Evolutionary conservation across 2,113 vertebrate species (phyloP), one percentile per base, ranked within the genome.

Genomic region (Tiliqua scincoides): DNA sequence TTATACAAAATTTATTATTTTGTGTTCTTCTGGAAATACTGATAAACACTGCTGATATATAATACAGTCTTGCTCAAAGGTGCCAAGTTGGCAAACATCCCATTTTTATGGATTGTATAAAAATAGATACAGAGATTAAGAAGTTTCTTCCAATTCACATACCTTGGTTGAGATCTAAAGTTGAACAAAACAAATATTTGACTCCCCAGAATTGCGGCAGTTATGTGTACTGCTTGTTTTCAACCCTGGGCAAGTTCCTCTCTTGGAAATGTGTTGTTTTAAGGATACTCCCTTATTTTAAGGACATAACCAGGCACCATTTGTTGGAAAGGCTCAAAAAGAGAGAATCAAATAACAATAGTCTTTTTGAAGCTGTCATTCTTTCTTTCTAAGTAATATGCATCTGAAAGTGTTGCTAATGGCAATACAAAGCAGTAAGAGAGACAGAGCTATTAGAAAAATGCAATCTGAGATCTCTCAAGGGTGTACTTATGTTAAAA

Each of bases 401-500:
- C 25, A 52, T 1, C 25, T 73, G 81, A 83, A 92, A 85, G 83
- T 88, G 40, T 68, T 84, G 52, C 62, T 84, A 54, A 76, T 90
- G 35, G 1, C 85, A 3, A 52, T 89, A 32, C 87, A 93, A 87
- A 43, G 77, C 4, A n/a, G 20, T 71, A 21, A 75, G 59, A 83
- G 79, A 87, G 54, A 90, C 23, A 91, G 30, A 87, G 61, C 48
- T 25, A 82, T 54, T 71, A 87, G 85, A 87, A 83, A 86, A 21
- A 23, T 92, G 77, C 70, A 83, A 92, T 83, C 79, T 65, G 85
- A 95, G 86, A 94, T 91, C 79, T 88, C 81, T 72, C 15, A 68
- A 87, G 90, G 74, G 90, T 72, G 43, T 63, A 89, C 95, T 92
- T 93, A 40, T 82, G 68, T 87, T 89, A 83, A 78, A 52, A 81